Evolutionary conservation across 37 sponge, comb jelly and placozoan genomes (phyloP), one percentile per base, ranked within the genome.

Genomic region (Ephydatia muelleri): DNA sequence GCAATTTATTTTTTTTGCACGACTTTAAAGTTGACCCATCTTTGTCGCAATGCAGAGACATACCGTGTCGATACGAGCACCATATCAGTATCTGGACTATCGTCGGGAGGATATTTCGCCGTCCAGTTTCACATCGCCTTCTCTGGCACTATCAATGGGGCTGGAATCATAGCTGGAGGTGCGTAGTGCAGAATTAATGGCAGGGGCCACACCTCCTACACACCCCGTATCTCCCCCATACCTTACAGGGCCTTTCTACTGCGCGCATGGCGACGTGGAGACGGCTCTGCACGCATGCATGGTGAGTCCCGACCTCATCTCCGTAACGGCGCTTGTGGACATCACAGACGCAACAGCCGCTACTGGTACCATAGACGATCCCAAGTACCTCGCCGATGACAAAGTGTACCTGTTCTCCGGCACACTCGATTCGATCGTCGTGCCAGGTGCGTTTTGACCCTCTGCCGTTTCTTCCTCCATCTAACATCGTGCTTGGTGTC

Each of bases 81-180:
- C 48, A 80, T 89, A 23, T 87, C 93, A 6, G 91, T 95, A 33
- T 95, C 96, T 35, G 96, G 96, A 0, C 72, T 95, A 13, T 95
- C 96, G 5, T 90, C 96, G 12, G 96, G 96, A 25, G 96, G 38
- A 3, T 95, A 49, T 78, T 92, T 95, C 73, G 86, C 93, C 5
- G 93, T 95, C 21, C 96, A 95, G 77, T 92, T 88, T 57, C 96
- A 95, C 39, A 88, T 95, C 49, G 88, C 93, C 66, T 95, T 85
- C 70, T 95, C 96, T 0, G 68, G 35, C 26, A 72, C 74, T 39
- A 86, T 95, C 43, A 90, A 76, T 68, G 93, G 93, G 40, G 93
- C 86, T 40, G 96, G 93, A 33, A 81, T 90, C 29, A 57, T 92
- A 2, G 96, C 96, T 37, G 96, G 93, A 73, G 96, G 96, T 80